A percentile compares a stretch with the other conserved stretches of the same genome.
Evolutionary conservation across 2,113 vertebrate species (phyloP).

Genomic region (Pangasianodon gigas): DNA sequence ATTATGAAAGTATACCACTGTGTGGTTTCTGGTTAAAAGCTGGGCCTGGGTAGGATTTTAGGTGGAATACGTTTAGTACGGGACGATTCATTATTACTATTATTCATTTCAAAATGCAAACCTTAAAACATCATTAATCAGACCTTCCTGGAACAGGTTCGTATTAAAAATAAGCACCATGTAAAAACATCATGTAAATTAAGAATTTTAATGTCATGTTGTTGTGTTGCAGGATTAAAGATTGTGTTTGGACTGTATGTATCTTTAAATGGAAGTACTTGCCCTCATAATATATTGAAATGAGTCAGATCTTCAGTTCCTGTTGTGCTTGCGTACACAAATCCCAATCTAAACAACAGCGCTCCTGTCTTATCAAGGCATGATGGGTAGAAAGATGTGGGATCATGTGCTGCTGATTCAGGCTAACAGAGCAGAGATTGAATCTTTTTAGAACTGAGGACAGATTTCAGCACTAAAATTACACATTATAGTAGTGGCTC

Average conservation of each 20-base stretch:
- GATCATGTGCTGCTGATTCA: slow-evolving; percentile 15
- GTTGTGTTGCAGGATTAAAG: not conserved
- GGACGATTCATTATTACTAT: not conserved
- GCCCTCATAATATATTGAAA: not conserved
- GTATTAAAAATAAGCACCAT: not conserved
- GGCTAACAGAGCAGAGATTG: not conserved
- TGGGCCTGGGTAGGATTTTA: not conserved
- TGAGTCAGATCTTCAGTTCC: not conserved
- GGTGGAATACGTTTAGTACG: not conserved
- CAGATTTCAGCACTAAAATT: not conserved
- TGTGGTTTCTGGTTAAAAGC: not conserved
- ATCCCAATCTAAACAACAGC: not conserved
- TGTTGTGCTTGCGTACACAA: not conserved
- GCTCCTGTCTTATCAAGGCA: not conserved
- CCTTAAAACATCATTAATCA: not conserved
- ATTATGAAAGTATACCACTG: not conserved
- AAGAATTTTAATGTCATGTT: not conserved
- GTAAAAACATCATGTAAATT: not conserved
- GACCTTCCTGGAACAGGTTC: not conserved
- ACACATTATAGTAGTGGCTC: not conserved
- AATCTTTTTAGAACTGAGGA: not conserved
- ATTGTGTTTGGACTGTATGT: not conserved
- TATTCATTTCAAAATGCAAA: too few relatives aligned
- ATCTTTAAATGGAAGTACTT: not conserved
- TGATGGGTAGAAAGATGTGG: not conserved